These are phyloP conservation scores for Caretta caretta DNA, from an alignment of 2,113 vertebrate genomes.

Conservation along the genomic window DNA sequence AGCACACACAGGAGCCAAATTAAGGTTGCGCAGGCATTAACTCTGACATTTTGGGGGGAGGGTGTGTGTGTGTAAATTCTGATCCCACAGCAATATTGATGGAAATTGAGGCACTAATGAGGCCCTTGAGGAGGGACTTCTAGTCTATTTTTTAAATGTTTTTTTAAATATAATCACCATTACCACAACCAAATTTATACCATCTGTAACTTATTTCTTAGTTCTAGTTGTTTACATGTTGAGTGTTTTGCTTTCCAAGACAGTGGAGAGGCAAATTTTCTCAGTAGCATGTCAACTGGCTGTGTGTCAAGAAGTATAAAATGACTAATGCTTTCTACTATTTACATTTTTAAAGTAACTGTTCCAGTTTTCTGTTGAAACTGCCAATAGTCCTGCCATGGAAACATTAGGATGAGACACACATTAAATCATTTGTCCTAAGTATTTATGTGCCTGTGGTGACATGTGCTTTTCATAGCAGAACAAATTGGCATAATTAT, in stretches of 20 bases:
- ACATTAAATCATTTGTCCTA: constrained; percentile 1
- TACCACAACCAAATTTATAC: not conserved
- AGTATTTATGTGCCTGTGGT: not conserved
- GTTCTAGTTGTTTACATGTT: constrained; percentile 27
- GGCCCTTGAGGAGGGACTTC: not conserved
- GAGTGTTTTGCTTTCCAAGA: constrained; percentile 37
- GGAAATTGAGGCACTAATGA: not conserved
- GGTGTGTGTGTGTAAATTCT: not conserved
- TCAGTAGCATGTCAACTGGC: constrained; percentile 52
- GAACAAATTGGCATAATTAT: not conserved
- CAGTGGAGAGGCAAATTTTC: constrained; percentile 26
- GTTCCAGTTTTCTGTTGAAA: constrained; percentile 40
- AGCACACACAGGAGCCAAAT: accelerated
- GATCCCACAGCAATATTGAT: not conserved
- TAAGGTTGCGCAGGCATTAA: not conserved
- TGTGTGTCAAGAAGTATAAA: constrained; percentile 46
- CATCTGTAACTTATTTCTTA: not conserved
- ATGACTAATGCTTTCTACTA: constrained; percentile 53
- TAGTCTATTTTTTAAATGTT: not conserved
- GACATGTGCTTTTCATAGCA: not conserved
- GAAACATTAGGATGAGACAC: constrained; percentile 9
- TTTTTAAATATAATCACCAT: not conserved
- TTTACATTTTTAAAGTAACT: constrained; percentile 41
- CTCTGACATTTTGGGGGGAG: not conserved
- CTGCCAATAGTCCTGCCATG: constrained; percentile 4